Evolutionary conservation across 2,113 vertebrate species (phyloP).

Genomic region (Chascanopsetta lugubris): DNA sequence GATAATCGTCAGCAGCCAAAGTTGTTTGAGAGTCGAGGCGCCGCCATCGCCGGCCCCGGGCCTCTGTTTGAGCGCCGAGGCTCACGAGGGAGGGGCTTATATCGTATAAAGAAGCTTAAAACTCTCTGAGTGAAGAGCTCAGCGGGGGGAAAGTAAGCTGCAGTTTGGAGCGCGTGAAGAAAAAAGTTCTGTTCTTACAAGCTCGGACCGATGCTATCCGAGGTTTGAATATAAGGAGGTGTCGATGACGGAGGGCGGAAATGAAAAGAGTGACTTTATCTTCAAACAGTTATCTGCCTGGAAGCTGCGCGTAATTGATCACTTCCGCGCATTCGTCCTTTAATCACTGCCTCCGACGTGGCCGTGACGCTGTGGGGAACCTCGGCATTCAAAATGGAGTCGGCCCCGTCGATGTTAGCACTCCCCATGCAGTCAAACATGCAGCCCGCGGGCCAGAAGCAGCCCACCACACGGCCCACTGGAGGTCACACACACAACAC

Average conservation of each 20-base stretch:
- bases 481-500: no score
- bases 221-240: neutral
- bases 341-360: slow-evolving; percentile 44
- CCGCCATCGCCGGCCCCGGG: neutral
- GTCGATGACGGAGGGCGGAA: neutral
- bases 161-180: slow-evolving; percentile 8
- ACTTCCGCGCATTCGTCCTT: slow-evolving; percentile 27
- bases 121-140: slow-evolving; percentile 18
- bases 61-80: slow-evolving; percentile 26
- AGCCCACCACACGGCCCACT: no score
- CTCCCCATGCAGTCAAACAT: slow-evolving; percentile 7
- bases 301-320: slow-evolving; percentile 54
- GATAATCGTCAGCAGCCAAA: slow-evolving; percentile 54
- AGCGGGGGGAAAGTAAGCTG: slow-evolving; percentile 10
- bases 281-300: slow-evolving; percentile 50
- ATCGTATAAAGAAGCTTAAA: slow-evolving; percentile 16
- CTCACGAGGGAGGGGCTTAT: slow-evolving; percentile 14
- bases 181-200: neutral
- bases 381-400: slow-evolving; percentile 43
- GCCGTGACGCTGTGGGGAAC: slow-evolving; percentile 46
- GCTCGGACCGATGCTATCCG: slow-evolving; percentile 15
- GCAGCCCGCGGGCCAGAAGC: no score
- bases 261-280: slow-evolving; percentile 25
- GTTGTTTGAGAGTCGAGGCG: slow-evolving; percentile 44
- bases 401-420: slow-evolving; percentile 47